A percentile compares a stretch with the other conserved stretches of the same genome.
Evolutionary conservation across 2,888 invertebrate species (phyloP).

Genomic region (Pherbina coryleti): DNA sequence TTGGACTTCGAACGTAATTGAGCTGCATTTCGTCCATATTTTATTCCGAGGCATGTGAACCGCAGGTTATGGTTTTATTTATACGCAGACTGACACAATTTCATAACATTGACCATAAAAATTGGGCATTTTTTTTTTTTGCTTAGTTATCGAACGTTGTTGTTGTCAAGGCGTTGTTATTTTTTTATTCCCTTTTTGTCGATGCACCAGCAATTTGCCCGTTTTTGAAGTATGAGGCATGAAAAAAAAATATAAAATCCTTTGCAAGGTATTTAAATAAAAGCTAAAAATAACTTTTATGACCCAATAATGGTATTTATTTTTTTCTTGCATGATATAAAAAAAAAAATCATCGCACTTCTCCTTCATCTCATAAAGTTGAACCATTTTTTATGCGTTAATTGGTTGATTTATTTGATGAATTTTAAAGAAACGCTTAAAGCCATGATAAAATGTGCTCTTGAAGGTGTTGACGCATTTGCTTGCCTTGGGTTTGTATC

Average conservation of each 20-base stretch:
- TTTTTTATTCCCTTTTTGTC: neutral
- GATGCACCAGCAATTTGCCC: neutral
- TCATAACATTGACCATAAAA: slow-evolving; percentile 54
- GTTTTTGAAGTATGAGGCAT: neutral
- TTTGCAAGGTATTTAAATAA: neutral
- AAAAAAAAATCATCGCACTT: too few species aligned
- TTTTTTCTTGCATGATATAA: too few species aligned
- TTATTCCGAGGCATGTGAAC: neutral
- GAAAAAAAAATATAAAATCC: neutral
- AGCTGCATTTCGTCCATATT: neutral
- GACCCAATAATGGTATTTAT: neutral
- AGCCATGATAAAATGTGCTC: too few species aligned
- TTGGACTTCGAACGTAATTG: slow-evolving; percentile 20
- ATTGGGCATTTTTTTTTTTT: slow-evolving; percentile 11
- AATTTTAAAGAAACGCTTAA: too few species aligned
- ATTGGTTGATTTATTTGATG: too few species aligned
- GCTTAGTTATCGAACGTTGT: slow-evolving; percentile 7
- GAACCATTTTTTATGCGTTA: too few species aligned
- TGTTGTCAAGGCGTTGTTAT: slow-evolving; percentile 3
- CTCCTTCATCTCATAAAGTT: too few species aligned
- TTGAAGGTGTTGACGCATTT: too few species aligned
- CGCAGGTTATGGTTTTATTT: slow-evolving; percentile 48
- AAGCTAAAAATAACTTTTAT: neutral
- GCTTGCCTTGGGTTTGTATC: too few species aligned
- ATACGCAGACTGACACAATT: slow-evolving; percentile 60